Evolutionary conservation across 53 echinoderm and acorn worm genomes (phyloP).

Genomic region (Apostichopus leukothele): DNA sequence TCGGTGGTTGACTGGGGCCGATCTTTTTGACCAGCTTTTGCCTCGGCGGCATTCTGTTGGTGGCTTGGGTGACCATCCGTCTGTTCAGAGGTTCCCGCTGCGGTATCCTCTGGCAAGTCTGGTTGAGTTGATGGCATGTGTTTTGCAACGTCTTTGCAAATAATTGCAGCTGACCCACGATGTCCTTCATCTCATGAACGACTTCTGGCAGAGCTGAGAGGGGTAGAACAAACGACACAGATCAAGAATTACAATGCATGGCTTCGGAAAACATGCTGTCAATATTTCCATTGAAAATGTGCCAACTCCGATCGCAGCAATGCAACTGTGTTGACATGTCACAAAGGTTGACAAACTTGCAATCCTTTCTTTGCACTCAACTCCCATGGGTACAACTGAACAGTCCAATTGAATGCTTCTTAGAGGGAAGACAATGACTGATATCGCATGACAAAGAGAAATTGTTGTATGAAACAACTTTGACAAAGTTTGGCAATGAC

Average conservation of each 20-base stretch:
- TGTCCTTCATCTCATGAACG: constrained; percentile 40
- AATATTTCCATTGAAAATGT: too few species aligned
- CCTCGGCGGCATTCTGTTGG: constrained; percentile 27
- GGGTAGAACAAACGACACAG: not conserved
- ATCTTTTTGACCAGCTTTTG: constrained; percentile 25
- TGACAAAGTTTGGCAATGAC: too few species aligned
- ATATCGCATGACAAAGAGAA: too few species aligned
- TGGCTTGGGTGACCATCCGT: constrained; percentile 21
- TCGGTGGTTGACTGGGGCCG: constrained; percentile 33
- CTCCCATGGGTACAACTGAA: too few species aligned
- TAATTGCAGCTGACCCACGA: constrained; percentile 29
- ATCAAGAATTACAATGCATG: not conserved
- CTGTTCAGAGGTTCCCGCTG: constrained; percentile 21
- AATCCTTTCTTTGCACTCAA: too few species aligned
- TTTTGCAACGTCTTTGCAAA: constrained; percentile 33
- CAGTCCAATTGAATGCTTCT: too few species aligned
- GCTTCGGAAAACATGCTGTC: too few species aligned
- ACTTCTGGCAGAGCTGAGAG: constrained; percentile 37
- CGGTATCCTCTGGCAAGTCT: constrained; percentile 40
- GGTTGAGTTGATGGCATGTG: constrained; percentile 37
- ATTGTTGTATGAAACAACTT: too few species aligned
- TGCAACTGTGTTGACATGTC: too few species aligned
- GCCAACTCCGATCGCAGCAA: not conserved
- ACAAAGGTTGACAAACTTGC: too few species aligned
- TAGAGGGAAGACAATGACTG: too few species aligned